Evolutionary conservation across 2,113 vertebrate genomes (phyloP).

Genomic region (Antechinus flavipes): DNA sequence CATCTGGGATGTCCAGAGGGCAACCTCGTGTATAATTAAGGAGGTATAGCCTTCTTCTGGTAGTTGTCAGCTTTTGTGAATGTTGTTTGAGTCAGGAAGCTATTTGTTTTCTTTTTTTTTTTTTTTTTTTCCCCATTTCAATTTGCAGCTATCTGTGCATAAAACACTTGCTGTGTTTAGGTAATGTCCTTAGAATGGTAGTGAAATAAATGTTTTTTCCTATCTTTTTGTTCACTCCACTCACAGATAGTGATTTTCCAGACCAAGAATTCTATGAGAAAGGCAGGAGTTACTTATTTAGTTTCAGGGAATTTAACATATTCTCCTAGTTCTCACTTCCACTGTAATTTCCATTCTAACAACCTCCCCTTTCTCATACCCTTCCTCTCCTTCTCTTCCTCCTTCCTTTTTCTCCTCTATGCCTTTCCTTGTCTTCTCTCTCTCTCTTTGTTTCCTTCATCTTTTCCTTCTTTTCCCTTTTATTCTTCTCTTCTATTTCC

Average conservation of each 20-base stretch:
- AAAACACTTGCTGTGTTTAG: constrained; percentile 50
- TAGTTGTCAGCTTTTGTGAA: background rate
- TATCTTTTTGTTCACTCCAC: constrained; percentile 24
- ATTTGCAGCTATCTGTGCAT: constrained; percentile 56
- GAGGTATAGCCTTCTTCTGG: constrained; percentile 18
- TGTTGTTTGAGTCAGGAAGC: constrained; percentile 44
- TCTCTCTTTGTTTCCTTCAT: background rate
- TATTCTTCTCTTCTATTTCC: too few relatives aligned
- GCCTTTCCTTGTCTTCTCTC: background rate
- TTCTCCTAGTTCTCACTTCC: background rate
- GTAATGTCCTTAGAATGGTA: constrained; percentile 59
- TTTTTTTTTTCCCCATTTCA: constrained; percentile 19
- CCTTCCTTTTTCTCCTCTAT: background rate
- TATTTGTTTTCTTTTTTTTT: background rate
- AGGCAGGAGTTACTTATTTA: constrained; percentile 20
- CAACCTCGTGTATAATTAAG: constrained; percentile 42
- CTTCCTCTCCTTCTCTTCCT: background rate
- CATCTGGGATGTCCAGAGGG: constrained; percentile 14
- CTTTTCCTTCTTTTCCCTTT: too few relatives aligned
- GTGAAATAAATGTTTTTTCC: constrained; percentile 46
- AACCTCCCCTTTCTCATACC: background rate
- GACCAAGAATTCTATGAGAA: constrained; percentile 5
- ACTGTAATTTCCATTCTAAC: background rate
- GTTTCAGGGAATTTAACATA: background rate
- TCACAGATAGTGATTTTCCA: constrained; percentile 48